Base-by-base conservation (phyloP, 1,140 invertebrate species). In the Euwallacea similis region DNA sequence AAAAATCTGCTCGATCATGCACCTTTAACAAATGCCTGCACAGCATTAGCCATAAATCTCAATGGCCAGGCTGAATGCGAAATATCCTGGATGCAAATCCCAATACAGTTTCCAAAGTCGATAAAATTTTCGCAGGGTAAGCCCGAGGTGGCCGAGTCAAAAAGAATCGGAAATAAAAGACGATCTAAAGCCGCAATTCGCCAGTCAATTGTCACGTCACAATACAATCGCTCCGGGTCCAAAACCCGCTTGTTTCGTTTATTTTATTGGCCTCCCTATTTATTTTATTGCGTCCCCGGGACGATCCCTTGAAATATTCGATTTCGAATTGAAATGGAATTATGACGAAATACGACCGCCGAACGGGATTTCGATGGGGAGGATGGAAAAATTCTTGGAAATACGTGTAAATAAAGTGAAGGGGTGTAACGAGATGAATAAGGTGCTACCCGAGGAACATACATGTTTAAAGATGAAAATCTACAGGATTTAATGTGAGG, bases 151-250 rank as follows among this genome's bases (percentile, higher is more conserved):
- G 43, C 58, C 44, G 41, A 50, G 42, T 41, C 13, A 50, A 54
- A 68, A 74, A 42, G 56, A 66, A 60, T 69, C 56, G 47, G 70
- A 67, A 67, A 69, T 70, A 69, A 66, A 71, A 73, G 72, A 73
- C 58, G 65, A 64, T 58, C 66, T 73, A 65, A 73, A 74, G 67
- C 61, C 69, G 62, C 73, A 62, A 72, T 67, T 69, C 66, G 66
- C 56, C 68, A 73, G 68, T 75, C 74, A 75, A 75, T 75, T 75
- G 74, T 71, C 74, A 73, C 74, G 74, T 75, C 74, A 73, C 64
- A 73, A 75, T 75, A 75, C 72, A 73, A 75, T 73, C 65, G 65
- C 66, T 53, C 58, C 64, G 63, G 70, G 61, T 61, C n/a, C 46
- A 41, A 60, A n/a, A 10, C 59, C 56, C 53, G 42, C 64, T 58